Base-by-base conservation (phyloP, 2,113 vertebrate genomes). In the Hyla sarda region DNA sequence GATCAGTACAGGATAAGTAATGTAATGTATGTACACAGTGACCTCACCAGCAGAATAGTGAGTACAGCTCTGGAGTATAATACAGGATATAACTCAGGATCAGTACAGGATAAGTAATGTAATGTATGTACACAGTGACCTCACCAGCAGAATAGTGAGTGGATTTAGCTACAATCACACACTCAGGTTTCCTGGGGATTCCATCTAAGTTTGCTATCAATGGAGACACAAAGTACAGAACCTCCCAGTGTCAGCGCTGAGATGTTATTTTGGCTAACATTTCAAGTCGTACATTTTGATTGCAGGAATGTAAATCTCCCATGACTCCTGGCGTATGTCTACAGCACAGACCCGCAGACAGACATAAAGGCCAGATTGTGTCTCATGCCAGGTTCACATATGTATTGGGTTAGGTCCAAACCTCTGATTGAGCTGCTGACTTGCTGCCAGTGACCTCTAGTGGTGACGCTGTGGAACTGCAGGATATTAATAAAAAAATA, bases 281-380 rank as follows among this genome's bases (percentile, higher is more conserved):
- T 47, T n/a, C 47, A 74, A 74, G 23, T 74, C 48, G 12, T 78
- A 34, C 50, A 34, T 54, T 54, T 54, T 56, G 75, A 54, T 78
- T 54, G 48, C 75, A 78, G 75, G 25, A 50, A 54, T 54, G 28
- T 32, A 76, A 41, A 71, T 71, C 67, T 71, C 67, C 37, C 67
- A 71, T 41, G 80, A 50, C 41, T 69, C 25, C n/a, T 32, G 60
- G n/a, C 79, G 72, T 72, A 83, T 83, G 81, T 54, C 41, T 54
- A 10, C 45, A 56, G 37, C 28, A 23, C 28, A 72, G 45, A 82
- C 17, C 62, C 52, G 45, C 58, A 82, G 60, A 54, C 65, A 25
- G 65, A 82, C 80, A 82, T 82, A 82, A 82, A 62, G 81, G 25
- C 16, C 56, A 37, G 32, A 52, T 83, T 83, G 62, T 48, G 41